Percentiles rank a stretch among this genome's conserved stretches.
Conservation (phyloP, 1,140 invertebrate genomes). For the Drusus annulatus region DNA sequence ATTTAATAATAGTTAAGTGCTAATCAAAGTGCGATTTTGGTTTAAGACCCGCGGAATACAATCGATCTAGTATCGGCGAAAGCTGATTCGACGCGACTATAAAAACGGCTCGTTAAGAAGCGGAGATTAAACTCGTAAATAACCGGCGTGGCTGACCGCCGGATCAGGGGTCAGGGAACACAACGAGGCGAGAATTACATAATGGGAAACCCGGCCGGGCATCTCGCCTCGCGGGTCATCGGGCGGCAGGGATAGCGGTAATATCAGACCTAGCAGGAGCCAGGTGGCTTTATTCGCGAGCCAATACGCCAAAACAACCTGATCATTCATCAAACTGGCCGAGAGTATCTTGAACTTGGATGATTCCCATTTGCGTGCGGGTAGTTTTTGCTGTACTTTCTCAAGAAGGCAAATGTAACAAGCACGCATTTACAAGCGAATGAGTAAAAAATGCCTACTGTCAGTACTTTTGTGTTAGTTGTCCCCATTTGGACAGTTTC, state of each 20-base stretch:
- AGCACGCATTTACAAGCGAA: too few relatives aligned
- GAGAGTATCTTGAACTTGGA: background rate
- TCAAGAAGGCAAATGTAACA: background rate
- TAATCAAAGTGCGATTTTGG: too few relatives aligned
- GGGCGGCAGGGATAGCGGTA: background rate
- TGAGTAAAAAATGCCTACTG: too few relatives aligned
- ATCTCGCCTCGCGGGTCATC: background rate
- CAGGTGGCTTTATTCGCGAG: background rate
- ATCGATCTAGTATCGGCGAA: too few relatives aligned
- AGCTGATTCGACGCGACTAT: background rate
- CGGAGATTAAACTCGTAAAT: constrained; percentile 1
- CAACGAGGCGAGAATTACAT: constrained; percentile 9
- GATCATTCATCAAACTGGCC: background rate
- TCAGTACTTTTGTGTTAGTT: too few relatives aligned
- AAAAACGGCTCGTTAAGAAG: constrained; percentile 7
- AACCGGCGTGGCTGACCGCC: background rate
- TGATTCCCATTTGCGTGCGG: background rate
- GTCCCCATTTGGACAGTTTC: too few relatives aligned
- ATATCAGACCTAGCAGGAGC: background rate
- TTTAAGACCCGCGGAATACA: too few relatives aligned
- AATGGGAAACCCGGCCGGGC: background rate
- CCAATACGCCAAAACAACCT: background rate
- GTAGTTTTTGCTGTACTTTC: background rate
- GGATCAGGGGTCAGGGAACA: constrained; percentile 1
- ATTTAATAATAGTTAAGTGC: too few relatives aligned